Evolutionary conservation across 2,888 invertebrate genomes (phyloP).

Genomic region (Cantharis lateralis): DNA sequence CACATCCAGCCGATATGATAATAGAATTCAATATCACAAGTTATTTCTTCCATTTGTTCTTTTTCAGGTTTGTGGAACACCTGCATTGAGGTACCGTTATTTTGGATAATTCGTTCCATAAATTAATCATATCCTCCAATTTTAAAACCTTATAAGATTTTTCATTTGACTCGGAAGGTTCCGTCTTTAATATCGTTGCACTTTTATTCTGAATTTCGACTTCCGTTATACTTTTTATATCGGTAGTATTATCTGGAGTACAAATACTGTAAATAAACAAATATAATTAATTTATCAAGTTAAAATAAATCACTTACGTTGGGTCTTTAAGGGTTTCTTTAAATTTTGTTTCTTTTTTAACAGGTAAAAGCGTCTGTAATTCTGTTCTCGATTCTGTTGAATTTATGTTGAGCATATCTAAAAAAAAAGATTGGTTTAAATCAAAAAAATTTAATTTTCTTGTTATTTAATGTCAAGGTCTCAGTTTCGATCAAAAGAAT

Average conservation of each 20-base stretch:
- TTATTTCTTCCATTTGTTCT: no score
- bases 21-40: not conserved
- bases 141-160: not conserved
- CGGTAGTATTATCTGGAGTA: not conserved
- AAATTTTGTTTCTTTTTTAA: no score
- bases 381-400: not conserved
- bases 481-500: not conserved
- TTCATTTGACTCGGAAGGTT: not conserved
- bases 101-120: not conserved
- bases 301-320: not conserved
- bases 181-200: no score
- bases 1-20: not conserved
- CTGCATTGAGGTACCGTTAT: not conserved
- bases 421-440: not conserved
- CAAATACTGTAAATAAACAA: not conserved
- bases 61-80: not conserved
- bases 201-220: no score
- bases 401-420: not conserved
- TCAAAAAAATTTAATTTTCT: not conserved
- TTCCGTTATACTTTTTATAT: no score
- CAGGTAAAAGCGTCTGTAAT: not conserved
- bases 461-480: not conserved
- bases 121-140: not conserved
- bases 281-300: not conserved
- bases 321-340: not conserved